Percentiles rank a stretch among this genome's conserved stretches.
Conservation (phyloP, 2,113 vertebrate species). For the Platichthys stellatus region DNA sequence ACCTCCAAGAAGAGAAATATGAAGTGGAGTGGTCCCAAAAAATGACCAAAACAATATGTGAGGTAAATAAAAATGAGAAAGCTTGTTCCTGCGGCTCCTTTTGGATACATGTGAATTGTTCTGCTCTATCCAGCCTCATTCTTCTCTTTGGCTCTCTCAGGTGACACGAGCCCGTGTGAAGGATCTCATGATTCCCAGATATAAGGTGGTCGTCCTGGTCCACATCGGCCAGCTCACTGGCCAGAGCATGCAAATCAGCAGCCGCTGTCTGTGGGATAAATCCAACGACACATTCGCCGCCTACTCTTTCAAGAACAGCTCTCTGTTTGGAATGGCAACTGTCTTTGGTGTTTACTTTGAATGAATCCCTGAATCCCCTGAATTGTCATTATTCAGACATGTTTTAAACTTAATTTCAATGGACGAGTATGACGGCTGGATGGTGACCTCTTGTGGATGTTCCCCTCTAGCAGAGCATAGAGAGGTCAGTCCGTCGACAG, state of each 20-base stretch:
- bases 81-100: background rate
- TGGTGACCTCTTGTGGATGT: background rate
- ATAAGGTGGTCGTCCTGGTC: conserved; percentile 87
- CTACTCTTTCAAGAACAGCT: conserved; percentile 86
- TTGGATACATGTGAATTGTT: background rate
- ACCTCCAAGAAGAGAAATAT: conserved; percentile 86
- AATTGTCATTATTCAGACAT: background rate
- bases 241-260: conserved; percentile 87
- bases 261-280: conserved; percentile 91
- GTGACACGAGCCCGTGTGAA: conserved; percentile 87
- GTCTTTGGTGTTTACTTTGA: conserved; percentile 90
- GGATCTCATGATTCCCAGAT: conserved; percentile 86
- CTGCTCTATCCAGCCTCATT: background rate
- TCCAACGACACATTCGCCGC: conserved; percentile 83
- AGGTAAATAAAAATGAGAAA: conserved; percentile 78
- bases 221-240: conserved; percentile 86
- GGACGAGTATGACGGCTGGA: conserved; percentile 2
- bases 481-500: conserved; percentile 77
- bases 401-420: conserved; percentile 28
- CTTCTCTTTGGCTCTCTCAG: conserved; percentile 67
- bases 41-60: conserved; percentile 87
- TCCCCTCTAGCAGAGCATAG: conserved; percentile 70
- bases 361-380: conserved; percentile 50
- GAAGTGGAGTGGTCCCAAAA: conserved; percentile 86
- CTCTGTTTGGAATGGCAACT: conserved; percentile 87